Evolutionary conservation across 2,888 invertebrate species (phyloP).

Genomic region (Acholoe squamosa): DNA sequence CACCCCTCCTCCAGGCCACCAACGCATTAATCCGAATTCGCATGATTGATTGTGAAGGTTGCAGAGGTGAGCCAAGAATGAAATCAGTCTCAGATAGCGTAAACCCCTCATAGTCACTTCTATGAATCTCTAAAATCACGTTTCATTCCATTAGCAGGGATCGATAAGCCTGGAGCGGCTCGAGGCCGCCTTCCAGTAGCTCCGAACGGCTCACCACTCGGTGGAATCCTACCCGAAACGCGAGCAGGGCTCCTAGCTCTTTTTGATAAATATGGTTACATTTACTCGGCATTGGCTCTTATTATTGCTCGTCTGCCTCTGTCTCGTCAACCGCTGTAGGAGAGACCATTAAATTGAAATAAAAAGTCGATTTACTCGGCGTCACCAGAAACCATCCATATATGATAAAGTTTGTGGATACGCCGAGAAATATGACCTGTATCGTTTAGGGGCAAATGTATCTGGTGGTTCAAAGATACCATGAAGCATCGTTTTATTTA

Average conservation of each 20-base stretch:
- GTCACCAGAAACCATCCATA: not conserved
- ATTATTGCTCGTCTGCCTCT: not conserved
- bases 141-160: constrained; percentile 55
- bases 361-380: not conserved
- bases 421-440: no score
- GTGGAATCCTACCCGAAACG: not conserved
- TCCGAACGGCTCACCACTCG: not conserved
- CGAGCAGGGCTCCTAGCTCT: not conserved
- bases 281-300: constrained; percentile 38
- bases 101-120: constrained; percentile 54
- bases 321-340: not conserved
- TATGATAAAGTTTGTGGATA: not conserved
- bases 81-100: constrained; percentile 58
- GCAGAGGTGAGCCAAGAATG: constrained; percentile 43
- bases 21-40: constrained; percentile 46
- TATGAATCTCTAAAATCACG: constrained; percentile 56
- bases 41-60: constrained; percentile 52
- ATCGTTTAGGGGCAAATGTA: no score
- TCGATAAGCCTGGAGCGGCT: constrained; percentile 35
- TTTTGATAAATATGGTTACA: constrained; percentile 43
- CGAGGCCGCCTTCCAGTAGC: not conserved
- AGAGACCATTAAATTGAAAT: constrained; percentile 13
- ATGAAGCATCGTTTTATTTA: no score
- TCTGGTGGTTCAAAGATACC: no score
- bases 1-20: not conserved